Evolutionary conservation across 2,113 vertebrate species (phyloP).

Genomic region (Nematolebias whitei): DNA sequence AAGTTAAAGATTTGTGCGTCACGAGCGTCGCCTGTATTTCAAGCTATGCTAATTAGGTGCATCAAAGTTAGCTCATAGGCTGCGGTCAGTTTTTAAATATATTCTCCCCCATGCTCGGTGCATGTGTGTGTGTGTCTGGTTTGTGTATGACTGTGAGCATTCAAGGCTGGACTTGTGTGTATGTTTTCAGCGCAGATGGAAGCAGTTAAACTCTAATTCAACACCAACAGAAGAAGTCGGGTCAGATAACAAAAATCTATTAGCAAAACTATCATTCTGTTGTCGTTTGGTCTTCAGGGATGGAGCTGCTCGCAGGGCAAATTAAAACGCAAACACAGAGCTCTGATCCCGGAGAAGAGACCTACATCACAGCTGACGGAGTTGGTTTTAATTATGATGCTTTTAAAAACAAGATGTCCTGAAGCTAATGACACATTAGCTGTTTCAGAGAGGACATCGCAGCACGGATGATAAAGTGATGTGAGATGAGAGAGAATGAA

Average conservation of each 20-base stretch:
- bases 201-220: slow-evolving; percentile 74
- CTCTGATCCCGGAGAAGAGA: slow-evolving; percentile 23
- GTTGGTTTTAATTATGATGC: slow-evolving; percentile 18
- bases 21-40: slow-evolving; percentile 19
- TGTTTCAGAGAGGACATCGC: slow-evolving; percentile 26
- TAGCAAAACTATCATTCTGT: slow-evolving; percentile 73
- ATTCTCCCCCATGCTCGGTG: slow-evolving; percentile 48
- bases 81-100: slow-evolving; percentile 40
- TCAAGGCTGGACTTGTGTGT: slow-evolving; percentile 55
- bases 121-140: not conserved
- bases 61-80: slow-evolving; percentile 29
- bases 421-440: slow-evolving; percentile 37
- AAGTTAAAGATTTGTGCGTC: slow-evolving; percentile 24
- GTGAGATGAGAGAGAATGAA: slow-evolving; percentile 22
- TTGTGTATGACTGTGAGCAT: slow-evolving; percentile 46
- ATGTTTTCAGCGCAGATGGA: slow-evolving; percentile 71
- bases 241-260: slow-evolving; percentile 78
- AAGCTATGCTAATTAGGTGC: slow-evolving; percentile 56
- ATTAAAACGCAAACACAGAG: slow-evolving; percentile 51
- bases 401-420: slow-evolving; percentile 31
- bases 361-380: slow-evolving; percentile 1
- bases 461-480: slow-evolving; percentile 38
- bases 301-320: slow-evolving; percentile 31
- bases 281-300: slow-evolving; percentile 65
- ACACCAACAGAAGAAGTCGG: slow-evolving; percentile 68